Evolutionary conservation across 2,113 vertebrate species (phyloP).

Genomic region (Spea multiplicata): DNA sequence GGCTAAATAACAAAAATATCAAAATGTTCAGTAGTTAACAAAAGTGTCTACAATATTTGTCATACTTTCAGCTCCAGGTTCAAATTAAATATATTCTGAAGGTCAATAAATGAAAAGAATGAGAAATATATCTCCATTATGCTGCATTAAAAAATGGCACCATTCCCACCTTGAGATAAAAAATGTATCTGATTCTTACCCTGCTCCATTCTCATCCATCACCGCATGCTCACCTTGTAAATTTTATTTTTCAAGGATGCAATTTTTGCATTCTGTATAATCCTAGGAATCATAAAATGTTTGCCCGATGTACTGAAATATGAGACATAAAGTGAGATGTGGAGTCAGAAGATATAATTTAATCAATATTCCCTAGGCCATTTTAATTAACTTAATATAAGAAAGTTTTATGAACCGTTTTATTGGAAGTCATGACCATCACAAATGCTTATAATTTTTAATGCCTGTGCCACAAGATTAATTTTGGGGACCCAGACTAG

Average conservation of each 20-base stretch:
- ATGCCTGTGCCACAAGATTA: too few relatives aligned
- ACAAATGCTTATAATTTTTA: too few relatives aligned
- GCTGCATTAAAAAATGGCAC: conserved; percentile 16
- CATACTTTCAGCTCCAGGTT: neutral
- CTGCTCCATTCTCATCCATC: conserved; percentile 24
- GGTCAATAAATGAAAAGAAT: conserved; percentile 18
- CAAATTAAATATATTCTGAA: conserved; percentile 17
- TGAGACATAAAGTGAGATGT: conserved; percentile 22
- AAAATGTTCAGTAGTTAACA: neutral
- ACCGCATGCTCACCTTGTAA: conserved; percentile 7
- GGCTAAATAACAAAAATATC: neutral
- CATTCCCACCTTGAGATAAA: conserved; percentile 30
- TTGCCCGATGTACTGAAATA: conserved; percentile 36
- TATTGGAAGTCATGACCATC: too few relatives aligned
- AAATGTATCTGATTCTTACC: conserved; percentile 20
- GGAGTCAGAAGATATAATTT: conserved; percentile 35
- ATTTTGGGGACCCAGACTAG: neutral
- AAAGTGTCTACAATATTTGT: neutral
- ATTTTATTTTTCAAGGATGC: conserved; percentile 34
- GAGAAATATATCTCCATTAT: conserved; percentile 26
- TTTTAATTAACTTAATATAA: conserved; percentile 28
- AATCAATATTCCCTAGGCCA: conserved; percentile 28
- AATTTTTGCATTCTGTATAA: conserved; percentile 32
- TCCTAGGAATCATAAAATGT: conserved; percentile 32
- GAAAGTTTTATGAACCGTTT: too few relatives aligned